Conservation (phyloP, 2,797 vertebrate genomes). For the Mycteria americana region DNA sequence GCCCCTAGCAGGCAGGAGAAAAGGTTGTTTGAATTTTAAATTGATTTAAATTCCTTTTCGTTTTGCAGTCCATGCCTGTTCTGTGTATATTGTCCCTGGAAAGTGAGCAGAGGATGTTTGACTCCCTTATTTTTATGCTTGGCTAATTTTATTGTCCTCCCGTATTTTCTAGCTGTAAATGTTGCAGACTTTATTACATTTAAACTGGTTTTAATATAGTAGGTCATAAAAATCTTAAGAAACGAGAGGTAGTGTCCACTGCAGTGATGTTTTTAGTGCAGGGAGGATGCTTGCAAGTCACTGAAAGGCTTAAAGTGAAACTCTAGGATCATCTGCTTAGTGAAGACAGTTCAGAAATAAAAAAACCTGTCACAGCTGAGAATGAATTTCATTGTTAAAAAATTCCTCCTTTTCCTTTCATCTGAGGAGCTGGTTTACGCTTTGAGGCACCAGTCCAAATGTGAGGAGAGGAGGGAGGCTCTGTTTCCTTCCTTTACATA, state of each 20-base stretch:
- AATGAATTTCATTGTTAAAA: slow-evolving; percentile 32
- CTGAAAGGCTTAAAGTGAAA: slow-evolving; percentile 17
- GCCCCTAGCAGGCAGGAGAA: neutral
- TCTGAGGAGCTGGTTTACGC: neutral
- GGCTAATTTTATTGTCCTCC: slow-evolving; percentile 67
- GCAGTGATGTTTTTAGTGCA: neutral
- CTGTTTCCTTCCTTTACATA: neutral
- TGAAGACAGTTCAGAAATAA: slow-evolving; percentile 3
- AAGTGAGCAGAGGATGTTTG: slow-evolving; percentile 21
- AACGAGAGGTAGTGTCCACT: neutral
- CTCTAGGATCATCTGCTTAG: slow-evolving; percentile 18
- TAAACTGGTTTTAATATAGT: slow-evolving; percentile 67
- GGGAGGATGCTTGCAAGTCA: neutral
- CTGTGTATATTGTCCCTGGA: slow-evolving; percentile 24
- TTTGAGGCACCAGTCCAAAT: neutral
- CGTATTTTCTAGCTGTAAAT: slow-evolving; percentile 68
- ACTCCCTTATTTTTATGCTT: slow-evolving; percentile 62
- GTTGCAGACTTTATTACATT: slow-evolving; percentile 68
- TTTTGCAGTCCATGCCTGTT: neutral
- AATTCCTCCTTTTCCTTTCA: slow-evolving; percentile 1
- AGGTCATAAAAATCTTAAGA: slow-evolving; percentile 50
- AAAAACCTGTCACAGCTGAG: neutral
- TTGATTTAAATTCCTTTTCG: slow-evolving; percentile 28
- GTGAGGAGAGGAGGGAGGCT: neutral
- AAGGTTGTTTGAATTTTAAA: slow-evolving; percentile 49